phyloP scores from a whole-genome alignment of 2,797 vertebrate species.

The Megaceryle alcyon region DNA sequence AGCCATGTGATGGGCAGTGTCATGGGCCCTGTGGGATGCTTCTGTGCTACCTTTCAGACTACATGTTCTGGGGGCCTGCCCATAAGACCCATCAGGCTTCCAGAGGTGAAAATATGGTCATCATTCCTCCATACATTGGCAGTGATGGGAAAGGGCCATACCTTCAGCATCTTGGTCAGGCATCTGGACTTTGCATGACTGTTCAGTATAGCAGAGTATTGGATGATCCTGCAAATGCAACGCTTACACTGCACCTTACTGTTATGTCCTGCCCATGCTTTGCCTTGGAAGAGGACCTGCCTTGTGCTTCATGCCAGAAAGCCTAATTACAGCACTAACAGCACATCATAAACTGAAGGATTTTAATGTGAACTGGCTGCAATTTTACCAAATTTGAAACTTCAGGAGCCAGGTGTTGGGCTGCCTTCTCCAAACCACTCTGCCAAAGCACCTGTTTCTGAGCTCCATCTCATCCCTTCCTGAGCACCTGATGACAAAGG shows the following conservation, averaged over 20 bases:
- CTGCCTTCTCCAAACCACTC: background rate
- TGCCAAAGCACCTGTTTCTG: conserved; percentile 17
- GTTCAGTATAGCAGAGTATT: too few species aligned
- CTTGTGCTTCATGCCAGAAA: background rate
- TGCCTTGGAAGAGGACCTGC: background rate
- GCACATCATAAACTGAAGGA: background rate
- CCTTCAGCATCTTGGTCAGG: background rate
- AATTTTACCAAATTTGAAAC: background rate
- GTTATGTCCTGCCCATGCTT: background rate
- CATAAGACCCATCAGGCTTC: rapidly evolving
- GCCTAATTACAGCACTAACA: background rate
- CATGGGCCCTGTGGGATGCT: background rate
- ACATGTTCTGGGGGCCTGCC: background rate
- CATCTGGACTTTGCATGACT: background rate
- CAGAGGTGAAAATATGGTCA: background rate
- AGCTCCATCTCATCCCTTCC: background rate
- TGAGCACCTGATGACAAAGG: background rate
- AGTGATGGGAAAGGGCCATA: rapidly evolving
- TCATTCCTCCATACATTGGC: background rate
- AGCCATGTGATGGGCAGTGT: rapidly evolving
- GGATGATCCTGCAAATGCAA: background rate
- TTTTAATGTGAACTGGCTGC: background rate
- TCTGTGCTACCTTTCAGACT: background rate
- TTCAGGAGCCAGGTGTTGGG: background rate
- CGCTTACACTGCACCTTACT: background rate